Evolutionary conservation across 2,797 vertebrate species (phyloP).

Genomic region (Rhabdophis nuchalis): DNA sequence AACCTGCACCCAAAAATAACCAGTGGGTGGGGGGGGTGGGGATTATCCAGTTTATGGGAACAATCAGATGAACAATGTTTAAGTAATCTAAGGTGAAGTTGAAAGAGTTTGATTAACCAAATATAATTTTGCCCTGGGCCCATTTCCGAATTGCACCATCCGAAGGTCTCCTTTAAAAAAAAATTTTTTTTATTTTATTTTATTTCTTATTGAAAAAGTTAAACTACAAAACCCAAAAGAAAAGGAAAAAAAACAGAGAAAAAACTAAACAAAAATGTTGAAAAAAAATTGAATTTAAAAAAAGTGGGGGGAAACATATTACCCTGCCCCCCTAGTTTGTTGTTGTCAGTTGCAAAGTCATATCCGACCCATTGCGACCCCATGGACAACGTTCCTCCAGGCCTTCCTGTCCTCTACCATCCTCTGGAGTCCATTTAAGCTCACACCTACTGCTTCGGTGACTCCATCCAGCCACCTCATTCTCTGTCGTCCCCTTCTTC

Average conservation of each 20-base stretch:
- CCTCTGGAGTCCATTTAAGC: too few relatives aligned
- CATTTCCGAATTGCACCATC: background rate
- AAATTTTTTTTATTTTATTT: too few relatives aligned
- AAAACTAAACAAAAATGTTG: background rate
- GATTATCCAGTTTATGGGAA: background rate
- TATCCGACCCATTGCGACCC: too few relatives aligned
- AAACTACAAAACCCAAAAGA: background rate
- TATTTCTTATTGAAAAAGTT: background rate
- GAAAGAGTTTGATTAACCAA: background rate
- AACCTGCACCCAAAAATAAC: background rate
- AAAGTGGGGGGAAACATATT: background rate
- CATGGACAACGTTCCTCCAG: too few relatives aligned
- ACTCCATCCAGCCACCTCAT: too few relatives aligned
- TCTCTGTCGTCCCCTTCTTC: too few relatives aligned
- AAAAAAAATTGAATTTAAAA: background rate
- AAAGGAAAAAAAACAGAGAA: background rate
- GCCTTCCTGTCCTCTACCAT: too few relatives aligned
- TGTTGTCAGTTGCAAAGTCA: too few relatives aligned
- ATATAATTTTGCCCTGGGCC: background rate
- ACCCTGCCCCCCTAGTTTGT: too few relatives aligned
- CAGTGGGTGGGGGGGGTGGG: background rate
- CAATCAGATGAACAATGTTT: background rate
- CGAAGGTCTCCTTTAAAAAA: background rate
- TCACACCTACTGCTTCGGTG: too few relatives aligned
- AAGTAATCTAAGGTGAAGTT: background rate